Evolutionary conservation across 1,140 invertebrate genomes (phyloP), one percentile per base, ranked within the genome.

Genomic region (Leptinotarsa defecta): DNA sequence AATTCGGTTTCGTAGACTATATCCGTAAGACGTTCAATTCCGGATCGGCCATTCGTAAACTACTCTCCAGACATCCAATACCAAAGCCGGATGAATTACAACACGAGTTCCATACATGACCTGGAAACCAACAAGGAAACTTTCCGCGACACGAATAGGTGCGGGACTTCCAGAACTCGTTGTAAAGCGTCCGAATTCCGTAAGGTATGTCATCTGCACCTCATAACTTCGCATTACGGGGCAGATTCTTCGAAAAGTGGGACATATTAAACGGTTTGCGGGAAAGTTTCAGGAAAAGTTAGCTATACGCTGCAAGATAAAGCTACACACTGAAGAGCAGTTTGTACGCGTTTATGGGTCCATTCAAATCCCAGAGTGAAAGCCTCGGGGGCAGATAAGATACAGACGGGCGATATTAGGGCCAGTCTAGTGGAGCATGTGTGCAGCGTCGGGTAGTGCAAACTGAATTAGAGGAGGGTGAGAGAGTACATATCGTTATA

Each of bases 201-300:
- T 13, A 22, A 48, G 49, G 69, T 75, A 52, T 61, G 70, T 76
- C 75, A 73, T 76, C 75, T 73, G 71, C 75, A 72, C 57, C 73
- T 76, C 71, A 63, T 76, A 74, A 76, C 49, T 72, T 24, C 48
- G 65, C 6, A 74, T 76, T 76, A 64, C 64, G 20, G 71, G 20
- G 65, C 63, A 15, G 62, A 71, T 74, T 77, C 73, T 71, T 74
- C 62, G 73, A 68, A 75, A 75, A 76, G 62, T 76, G 69, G 71
- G 76, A 78, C 74, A 76, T 78, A 78, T 78, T 76, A 78, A 78
- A 71, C 74, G 74, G 76, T 78, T 75, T 78, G 77, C 74, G 74
- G 73, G 48, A 71, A 78, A 73, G 74, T 78, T 78, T 73, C 62
- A 22, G 64, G 74, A 78, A 75, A 78, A 78, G 77, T 78, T 76